Conservation (phyloP, 2,797 vertebrate genomes). For the Ctenosaura bakeri region DNA sequence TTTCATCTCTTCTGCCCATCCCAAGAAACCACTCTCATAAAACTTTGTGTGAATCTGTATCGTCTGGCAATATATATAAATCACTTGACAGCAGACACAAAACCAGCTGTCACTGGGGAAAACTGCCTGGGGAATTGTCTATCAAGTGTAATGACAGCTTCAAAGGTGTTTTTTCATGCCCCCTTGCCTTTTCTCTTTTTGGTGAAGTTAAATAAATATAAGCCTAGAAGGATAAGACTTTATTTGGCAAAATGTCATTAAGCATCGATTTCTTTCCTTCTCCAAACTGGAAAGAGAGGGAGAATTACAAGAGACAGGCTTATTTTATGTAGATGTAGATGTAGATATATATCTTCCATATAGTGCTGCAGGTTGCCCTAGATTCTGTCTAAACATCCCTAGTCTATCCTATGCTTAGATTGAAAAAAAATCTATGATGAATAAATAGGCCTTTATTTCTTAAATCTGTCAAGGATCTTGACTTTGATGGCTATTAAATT, state of each 20-base stretch:
- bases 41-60: constrained; percentile 45
- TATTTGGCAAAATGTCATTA: constrained; percentile 31
- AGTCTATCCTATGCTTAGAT: constrained; percentile 28
- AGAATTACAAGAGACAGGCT: background rate
- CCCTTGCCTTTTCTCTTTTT: background rate
- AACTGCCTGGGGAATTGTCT: background rate
- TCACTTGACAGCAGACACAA: constrained; percentile 13
- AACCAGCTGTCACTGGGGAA: background rate
- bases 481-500: constrained; percentile 56
- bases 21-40: constrained; percentile 50
- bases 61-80: constrained; percentile 52
- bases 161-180: background rate
- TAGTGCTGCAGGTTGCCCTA: background rate
- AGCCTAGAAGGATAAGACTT: constrained; percentile 22
- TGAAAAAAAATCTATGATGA: constrained; percentile 38
- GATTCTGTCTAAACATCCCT: background rate
- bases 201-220: constrained; percentile 39
- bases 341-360: background rate
- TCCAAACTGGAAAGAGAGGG: background rate
- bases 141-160: constrained; percentile 33
- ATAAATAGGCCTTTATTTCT: constrained; percentile 53
- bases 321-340: background rate
- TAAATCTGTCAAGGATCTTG: constrained; percentile 36
- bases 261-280: background rate
- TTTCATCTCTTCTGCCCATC: constrained; percentile 12